Conservation (phyloP, 92 coral and sea anemone species). For the Siderastrea radians region DNA sequence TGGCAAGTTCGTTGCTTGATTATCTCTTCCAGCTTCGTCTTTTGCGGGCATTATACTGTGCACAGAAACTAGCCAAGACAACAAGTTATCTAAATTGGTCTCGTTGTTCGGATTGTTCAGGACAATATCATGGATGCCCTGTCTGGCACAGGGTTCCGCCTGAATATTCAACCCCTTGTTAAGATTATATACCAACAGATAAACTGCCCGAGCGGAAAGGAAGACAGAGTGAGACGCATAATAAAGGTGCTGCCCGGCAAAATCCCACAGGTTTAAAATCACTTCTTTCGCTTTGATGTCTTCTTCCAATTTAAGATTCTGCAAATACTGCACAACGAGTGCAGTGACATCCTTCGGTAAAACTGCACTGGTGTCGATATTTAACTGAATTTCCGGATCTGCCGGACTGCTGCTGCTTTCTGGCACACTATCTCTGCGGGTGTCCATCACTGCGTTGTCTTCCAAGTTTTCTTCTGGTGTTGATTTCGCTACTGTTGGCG, state of each 20-base stretch:
- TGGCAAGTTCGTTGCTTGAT: neutral
- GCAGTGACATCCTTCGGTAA: slow-evolving; percentile 77
- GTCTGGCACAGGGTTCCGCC: slow-evolving; percentile 85
- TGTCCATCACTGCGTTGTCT: neutral
- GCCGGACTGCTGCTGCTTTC: too few relatives aligned
- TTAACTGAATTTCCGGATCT: neutral
- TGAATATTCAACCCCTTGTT: slow-evolving; percentile 68
- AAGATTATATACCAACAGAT: slow-evolving; percentile 81
- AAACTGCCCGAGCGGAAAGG: slow-evolving; percentile 81
- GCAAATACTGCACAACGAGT: slow-evolving; percentile 69
- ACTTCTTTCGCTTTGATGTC: slow-evolving; percentile 58
- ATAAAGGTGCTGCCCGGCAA: slow-evolving; percentile 90
- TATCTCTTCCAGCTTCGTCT: neutral
- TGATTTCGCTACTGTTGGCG: neutral
- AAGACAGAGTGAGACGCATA: slow-evolving; percentile 92
- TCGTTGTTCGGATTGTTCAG: slow-evolving; percentile 77
- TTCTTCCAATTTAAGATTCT: slow-evolving; percentile 47
- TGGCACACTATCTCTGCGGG: neutral
- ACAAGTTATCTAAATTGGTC: slow-evolving; percentile 80
- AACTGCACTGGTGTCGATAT: slow-evolving; percentile 26
- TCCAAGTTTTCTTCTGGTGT: neutral
- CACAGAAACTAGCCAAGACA: slow-evolving; percentile 86
- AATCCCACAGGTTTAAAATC: slow-evolving; percentile 83
- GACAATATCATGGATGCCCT: slow-evolving; percentile 68
- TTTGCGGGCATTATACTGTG: slow-evolving; percentile 59